Base-by-base conservation (phyloP, 2,888 invertebrate genomes). In the Aradus depressus region DNA sequence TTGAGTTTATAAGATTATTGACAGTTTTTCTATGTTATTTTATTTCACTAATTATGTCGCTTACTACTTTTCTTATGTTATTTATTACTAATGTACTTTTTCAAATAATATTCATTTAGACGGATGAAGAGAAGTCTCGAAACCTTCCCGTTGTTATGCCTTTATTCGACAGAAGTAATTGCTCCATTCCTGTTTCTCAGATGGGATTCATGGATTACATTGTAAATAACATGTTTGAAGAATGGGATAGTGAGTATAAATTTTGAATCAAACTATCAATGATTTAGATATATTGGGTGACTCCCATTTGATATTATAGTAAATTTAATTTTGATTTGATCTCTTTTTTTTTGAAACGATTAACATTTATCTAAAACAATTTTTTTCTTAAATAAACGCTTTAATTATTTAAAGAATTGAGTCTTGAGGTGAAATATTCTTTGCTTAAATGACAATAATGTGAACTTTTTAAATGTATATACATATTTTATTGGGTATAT, bases 121-220 rank as follows among this genome's bases (percentile, higher is more conserved):
- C 97, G 5, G 95, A 95, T 65, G 95, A 96, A 65, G 97, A 98
- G 70, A 92, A 91, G 65, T 75, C 76, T 12, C 77, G 80, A 59
- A 83, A 82, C 43, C 70, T 97, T 63, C 96, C 97, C 1, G 89
- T 97, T 6, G 91, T 96, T 57, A 97, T 98, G 97, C 95, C 96
- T 6, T 87, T 93, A 80, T 98, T 97, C 70, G 96, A 97, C 70
- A 79, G 95, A 60, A 76, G 80, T 54, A 83, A 88, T 2, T 96
- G 96, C 71, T 95, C 93, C 64, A 89, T 98, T 66, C 95, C 97
- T 48, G 89, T 93, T 71, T 92, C 95, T 54, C 97, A 97, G 73
- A 90, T 92, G 63, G 92, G 93, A 51, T 97, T 97, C 71, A 86
- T 95, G 58, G 97, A 97, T 70, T 93, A 86, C 71, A 97, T 97